Evolutionary conservation across 2,797 vertebrate species (phyloP).

Genomic region (Diceros bicornis): DNA sequence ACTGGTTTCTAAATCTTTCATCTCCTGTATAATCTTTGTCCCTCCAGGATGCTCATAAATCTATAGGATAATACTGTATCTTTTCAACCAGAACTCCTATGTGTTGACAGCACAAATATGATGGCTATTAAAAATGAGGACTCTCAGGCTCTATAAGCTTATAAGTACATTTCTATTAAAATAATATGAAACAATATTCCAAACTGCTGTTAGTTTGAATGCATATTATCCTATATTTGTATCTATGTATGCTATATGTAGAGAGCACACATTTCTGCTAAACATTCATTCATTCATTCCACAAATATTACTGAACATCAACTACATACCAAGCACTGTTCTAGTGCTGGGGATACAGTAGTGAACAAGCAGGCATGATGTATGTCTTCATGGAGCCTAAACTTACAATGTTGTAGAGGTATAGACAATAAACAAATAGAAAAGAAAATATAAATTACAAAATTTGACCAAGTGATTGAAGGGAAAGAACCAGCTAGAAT

Average conservation of each 20-base stretch:
- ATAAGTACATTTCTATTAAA: slow-evolving; percentile 30
- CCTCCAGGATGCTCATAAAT: background rate
- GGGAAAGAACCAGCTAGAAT: background rate
- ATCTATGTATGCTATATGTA: background rate
- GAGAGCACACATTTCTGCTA: background rate
- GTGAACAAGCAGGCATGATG: background rate
- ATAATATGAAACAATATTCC: background rate
- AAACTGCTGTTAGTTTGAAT: slow-evolving; percentile 17
- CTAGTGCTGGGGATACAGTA: background rate
- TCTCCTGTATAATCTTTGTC: background rate
- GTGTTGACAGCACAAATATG: background rate
- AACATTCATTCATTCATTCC: background rate
- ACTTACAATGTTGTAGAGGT: background rate
- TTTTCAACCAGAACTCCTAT: background rate
- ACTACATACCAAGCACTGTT: background rate
- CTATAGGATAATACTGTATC: background rate
- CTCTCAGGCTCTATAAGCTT: background rate
- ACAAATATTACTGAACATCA: slow-evolving; percentile 7
- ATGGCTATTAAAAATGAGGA: background rate
- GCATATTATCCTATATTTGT: background rate
- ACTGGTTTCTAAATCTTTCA: background rate
- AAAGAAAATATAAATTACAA: slow-evolving; percentile 14
- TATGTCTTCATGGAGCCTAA: background rate
- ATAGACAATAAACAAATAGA: background rate
- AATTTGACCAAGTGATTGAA: background rate